Evolutionary conservation across 2,888 invertebrate species (phyloP).

Genomic region (Agrotis segetum): DNA sequence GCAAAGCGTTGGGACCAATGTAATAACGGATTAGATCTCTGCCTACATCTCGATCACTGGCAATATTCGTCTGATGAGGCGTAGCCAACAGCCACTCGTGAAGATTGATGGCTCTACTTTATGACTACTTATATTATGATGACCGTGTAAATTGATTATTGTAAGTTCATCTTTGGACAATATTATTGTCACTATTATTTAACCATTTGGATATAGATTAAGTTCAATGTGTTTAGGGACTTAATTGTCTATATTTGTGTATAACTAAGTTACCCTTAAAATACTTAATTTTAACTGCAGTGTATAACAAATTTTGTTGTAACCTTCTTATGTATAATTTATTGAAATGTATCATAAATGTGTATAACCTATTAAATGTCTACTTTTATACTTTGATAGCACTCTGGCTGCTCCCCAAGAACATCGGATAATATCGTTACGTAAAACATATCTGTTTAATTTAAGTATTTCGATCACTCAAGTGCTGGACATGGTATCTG

Average conservation of each 20-base stretch:
- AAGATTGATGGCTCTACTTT: constrained; percentile 49
- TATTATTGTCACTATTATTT: constrained; percentile 73
- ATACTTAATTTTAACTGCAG: constrained; percentile 32
- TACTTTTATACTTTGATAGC: constrained; percentile 40
- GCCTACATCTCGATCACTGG: constrained; percentile 62
- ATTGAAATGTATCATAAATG: constrained; percentile 34
- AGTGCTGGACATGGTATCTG: constrained; percentile 55
- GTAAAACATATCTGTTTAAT: constrained; percentile 69
- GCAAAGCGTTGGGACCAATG: constrained; percentile 87
- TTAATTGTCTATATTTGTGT: constrained; percentile 28
- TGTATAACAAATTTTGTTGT: constrained; percentile 16
- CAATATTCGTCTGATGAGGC: constrained; percentile 59
- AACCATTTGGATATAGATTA: constrained; percentile 64
- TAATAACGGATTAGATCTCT: constrained; percentile 70
- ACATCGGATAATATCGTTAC: constrained; percentile 60
- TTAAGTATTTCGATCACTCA: constrained; percentile 57
- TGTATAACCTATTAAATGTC: constrained; percentile 24
- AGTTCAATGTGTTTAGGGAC: constrained; percentile 53
- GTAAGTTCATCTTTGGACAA: constrained; percentile 75
- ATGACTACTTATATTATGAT: constrained; percentile 41
- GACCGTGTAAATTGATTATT: constrained; percentile 59
- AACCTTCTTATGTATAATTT: constrained; percentile 22
- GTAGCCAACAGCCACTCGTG: constrained; percentile 58
- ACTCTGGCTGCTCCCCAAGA: constrained; percentile 42
- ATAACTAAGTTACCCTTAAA: constrained; percentile 24